Conservation (phyloP, 2,113 vertebrate species). For the Poecile atricapillus region DNA sequence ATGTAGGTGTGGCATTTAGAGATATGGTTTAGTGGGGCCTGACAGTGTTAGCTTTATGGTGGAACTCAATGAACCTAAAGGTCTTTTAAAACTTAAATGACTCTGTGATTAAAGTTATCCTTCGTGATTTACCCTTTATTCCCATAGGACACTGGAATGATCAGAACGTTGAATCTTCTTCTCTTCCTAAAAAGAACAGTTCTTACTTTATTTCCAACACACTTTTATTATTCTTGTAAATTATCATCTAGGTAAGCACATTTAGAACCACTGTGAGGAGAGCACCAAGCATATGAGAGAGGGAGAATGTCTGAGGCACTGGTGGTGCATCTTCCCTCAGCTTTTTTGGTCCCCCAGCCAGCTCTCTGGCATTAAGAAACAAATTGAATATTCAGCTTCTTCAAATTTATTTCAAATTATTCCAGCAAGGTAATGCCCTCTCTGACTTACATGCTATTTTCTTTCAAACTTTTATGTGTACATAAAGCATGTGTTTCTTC, state of each 20-base stretch:
- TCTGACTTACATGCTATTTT: background rate
- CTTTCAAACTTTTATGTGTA: background rate
- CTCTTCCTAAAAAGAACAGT: background rate
- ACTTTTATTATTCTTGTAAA: background rate
- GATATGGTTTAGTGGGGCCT: background rate
- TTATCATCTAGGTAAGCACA: background rate
- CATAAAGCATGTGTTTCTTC: background rate
- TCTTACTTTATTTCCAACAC: background rate
- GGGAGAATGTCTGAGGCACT: background rate
- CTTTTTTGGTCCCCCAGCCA: background rate
- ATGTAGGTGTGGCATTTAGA: background rate
- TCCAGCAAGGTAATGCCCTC: background rate
- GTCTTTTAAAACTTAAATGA: background rate
- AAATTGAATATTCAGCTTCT: background rate
- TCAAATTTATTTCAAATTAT: background rate
- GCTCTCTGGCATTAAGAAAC: background rate
- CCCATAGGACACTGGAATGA: background rate
- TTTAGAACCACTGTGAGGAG: background rate
- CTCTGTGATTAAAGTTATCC: background rate
- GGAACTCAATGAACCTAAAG: background rate
- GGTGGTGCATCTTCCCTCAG: background rate
- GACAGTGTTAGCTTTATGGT: fast-evolving
- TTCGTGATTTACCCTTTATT: background rate
- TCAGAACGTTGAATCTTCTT: background rate
- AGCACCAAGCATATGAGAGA: background rate